Percentiles rank a stretch among this genome's conserved stretches.
Conservation (phyloP, 2,888 invertebrate genomes). For the Metalampra italica region DNA sequence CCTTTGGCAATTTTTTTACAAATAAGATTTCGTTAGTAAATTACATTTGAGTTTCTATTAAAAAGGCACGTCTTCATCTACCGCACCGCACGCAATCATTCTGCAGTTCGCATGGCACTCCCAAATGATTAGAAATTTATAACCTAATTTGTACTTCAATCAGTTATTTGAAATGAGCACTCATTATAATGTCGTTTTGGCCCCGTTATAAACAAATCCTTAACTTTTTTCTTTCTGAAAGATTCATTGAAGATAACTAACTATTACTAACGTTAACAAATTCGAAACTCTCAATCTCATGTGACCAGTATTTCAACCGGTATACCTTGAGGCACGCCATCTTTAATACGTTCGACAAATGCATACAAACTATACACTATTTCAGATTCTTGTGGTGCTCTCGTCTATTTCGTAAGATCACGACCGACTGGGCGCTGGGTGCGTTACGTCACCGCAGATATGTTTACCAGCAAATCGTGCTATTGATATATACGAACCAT, state of each 20-base stretch:
- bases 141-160: too few species aligned
- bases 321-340: slow-evolving; percentile 59
- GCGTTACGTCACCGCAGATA: slow-evolving; percentile 58
- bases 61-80: background rate
- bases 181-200: too few species aligned
- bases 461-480: slow-evolving; percentile 56
- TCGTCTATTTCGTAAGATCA: slow-evolving; percentile 56
- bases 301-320: slow-evolving; percentile 34
- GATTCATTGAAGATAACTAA: too few species aligned
- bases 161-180: too few species aligned
- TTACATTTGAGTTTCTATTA: background rate
- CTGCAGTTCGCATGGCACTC: background rate
- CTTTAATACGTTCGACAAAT: slow-evolving; percentile 40
- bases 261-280: background rate
- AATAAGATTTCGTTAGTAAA: background rate
- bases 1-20: background rate
- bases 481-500: slow-evolving; percentile 48
- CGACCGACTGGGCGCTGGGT: slow-evolving; percentile 30
- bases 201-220: too few species aligned
- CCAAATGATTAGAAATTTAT: background rate
- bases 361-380: slow-evolving; percentile 48
- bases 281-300: background rate
- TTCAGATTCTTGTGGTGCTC: slow-evolving; percentile 45
- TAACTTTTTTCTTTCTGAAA: too few species aligned
- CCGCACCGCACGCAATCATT: background rate